Evolutionary conservation across 1,140 invertebrate genomes (phyloP).

Genomic region (Tyrophagus putrescentiae): DNA sequence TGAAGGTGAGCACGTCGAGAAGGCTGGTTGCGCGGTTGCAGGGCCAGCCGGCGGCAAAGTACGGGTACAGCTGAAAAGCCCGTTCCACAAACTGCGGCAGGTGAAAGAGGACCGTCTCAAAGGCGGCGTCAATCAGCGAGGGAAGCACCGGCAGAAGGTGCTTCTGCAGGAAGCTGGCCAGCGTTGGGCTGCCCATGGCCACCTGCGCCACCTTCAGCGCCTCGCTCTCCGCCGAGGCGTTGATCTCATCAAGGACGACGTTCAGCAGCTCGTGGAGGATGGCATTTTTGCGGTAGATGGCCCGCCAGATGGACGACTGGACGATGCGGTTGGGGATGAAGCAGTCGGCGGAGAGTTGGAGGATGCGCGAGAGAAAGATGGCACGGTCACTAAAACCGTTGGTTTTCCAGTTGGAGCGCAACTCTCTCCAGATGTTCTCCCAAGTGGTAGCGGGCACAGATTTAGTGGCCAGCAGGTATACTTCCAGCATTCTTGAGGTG

Average conservation of each 20-base stretch:
- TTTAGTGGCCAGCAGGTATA: conserved; percentile 1
- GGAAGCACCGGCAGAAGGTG: background rate
- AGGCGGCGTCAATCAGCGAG: background rate
- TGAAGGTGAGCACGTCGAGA: background rate
- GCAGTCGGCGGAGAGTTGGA: conserved; percentile 9
- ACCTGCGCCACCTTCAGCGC: background rate
- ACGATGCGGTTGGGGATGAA: conserved; percentile 10
- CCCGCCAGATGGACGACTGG: conserved; percentile 15
- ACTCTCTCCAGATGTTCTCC: background rate
- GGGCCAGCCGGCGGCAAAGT: background rate
- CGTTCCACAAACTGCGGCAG: conserved; percentile 9
- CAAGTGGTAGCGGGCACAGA: background rate
- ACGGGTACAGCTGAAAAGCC: background rate
- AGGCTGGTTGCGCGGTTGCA: conserved; percentile 11
- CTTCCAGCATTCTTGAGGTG: conserved; percentile 1
- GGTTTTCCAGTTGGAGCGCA: background rate
- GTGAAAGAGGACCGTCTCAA: conserved; percentile 1
- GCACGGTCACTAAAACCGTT: conserved; percentile 5
- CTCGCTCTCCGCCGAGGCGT: conserved; percentile 3
- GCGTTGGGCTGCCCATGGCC: conserved; percentile 5
- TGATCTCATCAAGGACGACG: conserved; percentile 14
- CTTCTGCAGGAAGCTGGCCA: background rate
- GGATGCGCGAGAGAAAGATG: background rate
- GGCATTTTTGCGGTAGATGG: conserved; percentile 2
- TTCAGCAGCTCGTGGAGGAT: conserved; percentile 10